Percentiles rank a stretch among this genome's conserved stretches.
Evolutionary conservation across 2,888 invertebrate genomes (phyloP).

Genomic region (Bedellia somnulentella): DNA sequence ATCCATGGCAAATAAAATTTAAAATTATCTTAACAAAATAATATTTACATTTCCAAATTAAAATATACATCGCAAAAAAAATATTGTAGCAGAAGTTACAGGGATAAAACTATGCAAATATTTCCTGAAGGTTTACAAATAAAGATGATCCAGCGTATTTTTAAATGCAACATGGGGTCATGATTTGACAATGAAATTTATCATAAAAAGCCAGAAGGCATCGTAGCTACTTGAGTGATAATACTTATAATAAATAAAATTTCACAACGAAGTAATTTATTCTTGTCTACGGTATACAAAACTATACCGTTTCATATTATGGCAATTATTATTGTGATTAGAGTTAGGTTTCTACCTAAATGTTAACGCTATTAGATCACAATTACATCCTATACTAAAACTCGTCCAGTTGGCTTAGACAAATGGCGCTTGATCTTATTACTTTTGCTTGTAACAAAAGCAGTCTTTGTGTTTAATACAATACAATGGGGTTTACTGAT

Average conservation of each 20-base stretch:
- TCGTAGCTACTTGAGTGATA: no score
- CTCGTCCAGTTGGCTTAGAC: conserved; percentile 57
- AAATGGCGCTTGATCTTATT: conserved; percentile 53
- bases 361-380: conserved; percentile 58
- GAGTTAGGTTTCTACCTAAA: conserved; percentile 39
- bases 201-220: no score
- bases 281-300: no score
- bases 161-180: no score
- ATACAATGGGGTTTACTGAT: conserved; percentile 28
- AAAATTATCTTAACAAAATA: conserved; percentile 45
- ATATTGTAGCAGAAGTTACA: conserved; percentile 30
- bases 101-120: conserved; percentile 29
- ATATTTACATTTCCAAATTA: conserved; percentile 55
- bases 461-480: conserved; percentile 34
- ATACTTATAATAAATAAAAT: no score
- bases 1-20: conserved; percentile 52
- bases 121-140: no score
- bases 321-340: conserved; percentile 49
- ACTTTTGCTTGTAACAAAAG: conserved; percentile 38
- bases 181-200: no score
- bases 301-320: conserved; percentile 40
- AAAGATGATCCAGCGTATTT: no score
- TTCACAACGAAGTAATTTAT: no score
- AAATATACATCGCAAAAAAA: conserved; percentile 49
- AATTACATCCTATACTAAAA: conserved; percentile 39